Percentiles rank a stretch among this genome's conserved stretches.
phyloP scores from a whole-genome alignment of 2,113 vertebrate species.

The Gnathonemus longibarbis region DNA sequence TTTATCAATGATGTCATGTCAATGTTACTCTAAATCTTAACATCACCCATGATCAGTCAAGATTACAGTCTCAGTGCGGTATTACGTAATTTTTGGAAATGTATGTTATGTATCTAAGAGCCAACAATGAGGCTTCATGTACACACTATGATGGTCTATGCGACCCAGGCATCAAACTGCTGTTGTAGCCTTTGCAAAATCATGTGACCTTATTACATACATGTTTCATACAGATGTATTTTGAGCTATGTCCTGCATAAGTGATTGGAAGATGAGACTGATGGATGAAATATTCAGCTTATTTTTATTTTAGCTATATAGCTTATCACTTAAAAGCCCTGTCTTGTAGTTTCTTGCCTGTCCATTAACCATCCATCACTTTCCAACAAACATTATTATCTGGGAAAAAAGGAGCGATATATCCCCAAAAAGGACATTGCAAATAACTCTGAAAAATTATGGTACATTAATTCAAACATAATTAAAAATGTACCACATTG shows the following conservation, averaged over 20 bases:
- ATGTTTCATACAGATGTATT: not conserved
- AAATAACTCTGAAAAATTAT: not conserved
- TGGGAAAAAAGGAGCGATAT: not conserved
- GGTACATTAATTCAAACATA: not conserved
- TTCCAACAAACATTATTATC: not conserved
- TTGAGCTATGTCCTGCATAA: not conserved
- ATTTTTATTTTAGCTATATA: not conserved
- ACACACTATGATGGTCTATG: not conserved
- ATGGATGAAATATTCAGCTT: not conserved
- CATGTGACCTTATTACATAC: not conserved
- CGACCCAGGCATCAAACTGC: not conserved
- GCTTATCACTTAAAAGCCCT: not conserved
- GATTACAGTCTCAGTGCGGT: not conserved
- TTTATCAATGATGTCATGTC: not conserved
- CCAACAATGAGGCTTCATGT: not conserved
- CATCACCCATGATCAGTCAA: not conserved
- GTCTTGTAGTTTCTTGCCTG: not conserved
- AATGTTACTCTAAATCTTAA: not conserved
- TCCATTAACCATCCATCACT: not conserved
- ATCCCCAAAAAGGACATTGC: not conserved
- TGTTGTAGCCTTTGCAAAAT: not conserved
- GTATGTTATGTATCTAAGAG: not conserved
- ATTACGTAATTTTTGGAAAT: not conserved
- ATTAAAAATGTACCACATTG: not conserved
- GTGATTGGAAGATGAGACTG: not conserved